Conservation (phyloP, 2,113 vertebrate species). For the Nothobranchius kuhntae region DNA sequence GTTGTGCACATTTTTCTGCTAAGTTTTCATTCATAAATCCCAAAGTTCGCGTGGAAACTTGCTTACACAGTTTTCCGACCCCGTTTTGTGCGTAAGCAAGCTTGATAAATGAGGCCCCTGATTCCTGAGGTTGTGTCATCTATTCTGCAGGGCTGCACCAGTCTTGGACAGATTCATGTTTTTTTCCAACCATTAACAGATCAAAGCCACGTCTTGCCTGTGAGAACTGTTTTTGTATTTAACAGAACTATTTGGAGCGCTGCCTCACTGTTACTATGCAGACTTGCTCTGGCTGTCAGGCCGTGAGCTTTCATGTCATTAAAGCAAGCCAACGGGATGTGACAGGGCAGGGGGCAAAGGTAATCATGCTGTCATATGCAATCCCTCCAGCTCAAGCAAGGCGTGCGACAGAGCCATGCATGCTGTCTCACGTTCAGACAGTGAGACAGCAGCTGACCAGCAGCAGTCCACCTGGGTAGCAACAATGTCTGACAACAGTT, state of each 20-base stretch:
- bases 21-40: too few species aligned
- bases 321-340: constrained; percentile 59
- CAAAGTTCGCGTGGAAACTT: too few species aligned
- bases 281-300: constrained; percentile 62
- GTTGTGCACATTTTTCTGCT: too few species aligned
- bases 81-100: too few species aligned
- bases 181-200: background rate
- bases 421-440: constrained; percentile 20
- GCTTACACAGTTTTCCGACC: too few species aligned
- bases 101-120: too few species aligned
- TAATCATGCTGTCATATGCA: constrained; percentile 71
- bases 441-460: background rate
- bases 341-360: constrained; percentile 74
- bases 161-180: accelerated
- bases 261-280: constrained; percentile 59
- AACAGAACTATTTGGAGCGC: background rate
- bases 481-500: background rate
- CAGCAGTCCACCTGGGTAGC: constrained; percentile 1
- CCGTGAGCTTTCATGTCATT: constrained; percentile 28
- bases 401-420: constrained; percentile 39
- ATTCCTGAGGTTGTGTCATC: background rate
- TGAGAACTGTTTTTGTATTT: background rate
- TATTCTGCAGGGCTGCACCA: background rate
- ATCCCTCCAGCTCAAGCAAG: constrained; percentile 48
- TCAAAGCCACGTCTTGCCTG: background rate